phyloP scores from a whole-genome alignment of 2,797 vertebrate species.

The Sebastes reedi region DNA sequence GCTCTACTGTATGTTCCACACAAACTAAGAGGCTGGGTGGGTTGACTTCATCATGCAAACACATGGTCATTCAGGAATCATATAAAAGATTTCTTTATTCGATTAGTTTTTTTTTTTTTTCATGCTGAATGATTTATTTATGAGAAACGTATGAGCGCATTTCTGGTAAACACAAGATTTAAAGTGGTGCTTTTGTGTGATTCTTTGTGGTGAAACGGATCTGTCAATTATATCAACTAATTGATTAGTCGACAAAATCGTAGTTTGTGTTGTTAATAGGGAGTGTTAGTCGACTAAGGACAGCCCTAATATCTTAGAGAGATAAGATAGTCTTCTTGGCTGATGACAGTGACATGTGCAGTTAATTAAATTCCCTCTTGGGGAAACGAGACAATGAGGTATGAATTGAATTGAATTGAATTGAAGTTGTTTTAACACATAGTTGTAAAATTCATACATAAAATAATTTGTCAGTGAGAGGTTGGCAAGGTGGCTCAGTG shows the following conservation, averaged over 20 bases:
- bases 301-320: too few species aligned
- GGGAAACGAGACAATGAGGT: not conserved
- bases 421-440: not conserved
- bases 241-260: too few species aligned
- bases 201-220: too few species aligned
- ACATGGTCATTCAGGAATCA: not conserved
- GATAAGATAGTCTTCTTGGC: not conserved
- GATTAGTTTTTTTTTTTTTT: too few species aligned
- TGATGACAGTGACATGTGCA: not conserved
- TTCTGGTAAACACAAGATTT: too few species aligned
- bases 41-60: not conserved
- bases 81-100: not conserved
- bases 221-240: too few species aligned
- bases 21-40: constrained; percentile 12
- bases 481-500: not conserved
- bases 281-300: too few species aligned
- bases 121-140: not conserved
- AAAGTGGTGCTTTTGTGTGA: too few species aligned
- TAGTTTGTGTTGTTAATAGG: too few species aligned
- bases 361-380: not conserved
- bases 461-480: not conserved
- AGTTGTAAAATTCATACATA: not conserved
- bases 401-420: not conserved
- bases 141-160: fast-evolving
- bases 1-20: not conserved